These are phyloP conservation scores for Microplitis mediator DNA, from an alignment of 1,140 invertebrate genomes.

Conservation along the genomic window DNA sequence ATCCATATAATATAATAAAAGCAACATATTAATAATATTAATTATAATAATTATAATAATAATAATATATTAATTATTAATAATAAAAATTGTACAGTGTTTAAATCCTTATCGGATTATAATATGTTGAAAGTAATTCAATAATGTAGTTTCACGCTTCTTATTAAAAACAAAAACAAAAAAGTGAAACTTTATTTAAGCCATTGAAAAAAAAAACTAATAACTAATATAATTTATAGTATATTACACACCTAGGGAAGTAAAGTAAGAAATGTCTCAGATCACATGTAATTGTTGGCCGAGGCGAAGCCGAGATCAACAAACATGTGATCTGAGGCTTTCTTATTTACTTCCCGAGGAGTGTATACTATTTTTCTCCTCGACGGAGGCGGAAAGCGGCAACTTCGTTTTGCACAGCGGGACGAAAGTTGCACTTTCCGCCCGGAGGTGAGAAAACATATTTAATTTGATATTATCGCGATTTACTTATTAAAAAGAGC, in stretches of 20 bases:
- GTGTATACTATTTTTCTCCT: no score
- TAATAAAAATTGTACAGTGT: slow-evolving; percentile 15
- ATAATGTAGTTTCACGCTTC: slow-evolving; percentile 19
- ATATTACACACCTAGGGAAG: no score
- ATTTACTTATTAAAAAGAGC: slow-evolving; percentile 42
- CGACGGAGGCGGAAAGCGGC: no score
- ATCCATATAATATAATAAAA: not conserved
- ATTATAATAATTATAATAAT: not conserved
- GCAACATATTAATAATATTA: not conserved
- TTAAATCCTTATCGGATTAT: slow-evolving; percentile 1
- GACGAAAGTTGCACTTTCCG: no score
- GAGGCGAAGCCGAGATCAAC: no score
- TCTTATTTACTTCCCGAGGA: no score
- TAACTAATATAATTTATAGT: slow-evolving; percentile 8
- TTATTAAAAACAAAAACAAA: not conserved
- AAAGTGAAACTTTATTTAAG: not conserved
- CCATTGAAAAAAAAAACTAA: not conserved
- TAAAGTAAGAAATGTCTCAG: no score
- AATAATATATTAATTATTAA: not conserved
- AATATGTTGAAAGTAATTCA: slow-evolving; percentile 24
- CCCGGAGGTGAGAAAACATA: no score
- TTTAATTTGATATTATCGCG: slow-evolving; percentile 23
- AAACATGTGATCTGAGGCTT: no score
- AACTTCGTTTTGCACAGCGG: no score
- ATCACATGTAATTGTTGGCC: no score